phyloP scores from a whole-genome alignment of 2,797 vertebrate genomes.

The Lophius americanus region DNA sequence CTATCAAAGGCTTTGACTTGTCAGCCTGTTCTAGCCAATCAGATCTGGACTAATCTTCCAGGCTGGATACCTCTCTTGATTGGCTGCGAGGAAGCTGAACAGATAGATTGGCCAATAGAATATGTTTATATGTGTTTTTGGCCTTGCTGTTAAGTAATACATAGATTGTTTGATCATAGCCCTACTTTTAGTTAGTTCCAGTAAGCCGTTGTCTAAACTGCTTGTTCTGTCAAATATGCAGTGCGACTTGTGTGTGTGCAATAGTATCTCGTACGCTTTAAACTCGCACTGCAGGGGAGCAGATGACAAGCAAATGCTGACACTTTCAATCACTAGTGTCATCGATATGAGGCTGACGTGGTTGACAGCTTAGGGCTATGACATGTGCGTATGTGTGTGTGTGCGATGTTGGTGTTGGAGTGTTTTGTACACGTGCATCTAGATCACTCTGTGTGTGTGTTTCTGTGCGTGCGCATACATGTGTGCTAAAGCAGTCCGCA shows the following conservation, averaged over 20 bases:
- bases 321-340: slow-evolving; percentile 62
- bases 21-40: slow-evolving; percentile 45
- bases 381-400: slow-evolving; percentile 10
- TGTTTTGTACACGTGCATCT: slow-evolving; percentile 23
- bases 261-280: slow-evolving; percentile 44
- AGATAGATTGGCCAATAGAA: slow-evolving; percentile 23
- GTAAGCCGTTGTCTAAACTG: slow-evolving; percentile 5
- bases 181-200: slow-evolving; percentile 8
- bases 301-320: slow-evolving; percentile 69
- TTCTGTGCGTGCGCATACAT: slow-evolving; percentile 4
- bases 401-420: neutral
- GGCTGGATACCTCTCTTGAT: slow-evolving; percentile 27
- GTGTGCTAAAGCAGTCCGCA: slow-evolving; percentile 38
- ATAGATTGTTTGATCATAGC: neutral
- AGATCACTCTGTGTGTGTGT: slow-evolving; percentile 19
- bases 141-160: slow-evolving; percentile 1
- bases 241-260: slow-evolving; percentile 21
- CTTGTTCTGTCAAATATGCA: slow-evolving; percentile 3
- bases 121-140: slow-evolving; percentile 10
- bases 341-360: slow-evolving; percentile 51
- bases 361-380: slow-evolving; percentile 53
- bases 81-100: slow-evolving; percentile 28
- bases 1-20: slow-evolving; percentile 44
- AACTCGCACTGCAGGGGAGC: slow-evolving; percentile 53
- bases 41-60: slow-evolving; percentile 33